Evolutionary conservation across 23 tunicate genomes (phyloP).

Genomic region (Trididemnum clinides): DNA sequence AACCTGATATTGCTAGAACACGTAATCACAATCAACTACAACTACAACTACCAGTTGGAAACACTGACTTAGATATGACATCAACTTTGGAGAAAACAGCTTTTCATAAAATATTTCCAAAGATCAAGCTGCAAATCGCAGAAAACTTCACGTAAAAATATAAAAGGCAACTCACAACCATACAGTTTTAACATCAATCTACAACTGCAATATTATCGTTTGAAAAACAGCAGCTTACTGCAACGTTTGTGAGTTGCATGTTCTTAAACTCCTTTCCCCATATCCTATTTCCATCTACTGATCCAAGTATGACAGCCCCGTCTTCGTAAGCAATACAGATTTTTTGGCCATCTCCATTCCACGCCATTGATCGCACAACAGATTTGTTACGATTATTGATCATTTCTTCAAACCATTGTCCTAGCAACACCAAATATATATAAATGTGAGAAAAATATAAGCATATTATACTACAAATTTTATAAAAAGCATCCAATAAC

Average conservation of each 20-base stretch:
- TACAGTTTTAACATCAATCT: no score
- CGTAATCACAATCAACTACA: no score
- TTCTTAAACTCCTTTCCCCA: constrained; percentile 94
- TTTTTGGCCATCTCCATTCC: constrained; percentile 94
- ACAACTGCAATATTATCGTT: no score
- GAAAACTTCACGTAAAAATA: not conserved
- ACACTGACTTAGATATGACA: no score
- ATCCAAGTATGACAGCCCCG: constrained; percentile 96
- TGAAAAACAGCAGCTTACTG: constrained; percentile 37
- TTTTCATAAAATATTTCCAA: no score
- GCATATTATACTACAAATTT: no score
- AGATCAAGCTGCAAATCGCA: no score
- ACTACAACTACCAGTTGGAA: no score
- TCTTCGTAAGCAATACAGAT: constrained; percentile 97
- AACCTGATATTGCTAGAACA: no score
- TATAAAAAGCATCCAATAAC: no score
- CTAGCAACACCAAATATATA: not conserved
- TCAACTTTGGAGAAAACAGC: no score
- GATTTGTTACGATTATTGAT: constrained; percentile 94
- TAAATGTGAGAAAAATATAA: no score
- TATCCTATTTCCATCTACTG: constrained; percentile 94
- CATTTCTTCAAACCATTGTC: constrained; percentile 98
- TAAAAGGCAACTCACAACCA: not conserved
- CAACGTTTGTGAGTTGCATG: constrained; percentile 87
- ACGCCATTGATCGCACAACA: constrained; percentile 85